Percentiles rank a stretch among this genome's conserved stretches.
Conservation (phyloP, 2,113 vertebrate species). For the Tiliqua scincoides region DNA sequence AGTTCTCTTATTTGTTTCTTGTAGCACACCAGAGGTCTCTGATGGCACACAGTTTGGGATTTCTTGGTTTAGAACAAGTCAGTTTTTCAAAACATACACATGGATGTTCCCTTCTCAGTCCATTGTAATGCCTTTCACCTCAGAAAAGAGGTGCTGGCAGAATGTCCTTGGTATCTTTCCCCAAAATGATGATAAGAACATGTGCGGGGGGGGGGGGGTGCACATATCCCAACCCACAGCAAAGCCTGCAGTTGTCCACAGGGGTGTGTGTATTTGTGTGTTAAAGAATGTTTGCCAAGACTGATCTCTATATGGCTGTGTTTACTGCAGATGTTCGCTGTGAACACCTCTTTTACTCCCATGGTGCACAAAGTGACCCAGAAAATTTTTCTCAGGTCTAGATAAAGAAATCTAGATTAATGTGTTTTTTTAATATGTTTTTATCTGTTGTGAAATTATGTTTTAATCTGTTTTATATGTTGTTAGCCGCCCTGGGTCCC, state of each 20-base stretch:
- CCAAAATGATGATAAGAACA: not conserved
- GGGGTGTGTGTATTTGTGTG: too few relatives aligned
- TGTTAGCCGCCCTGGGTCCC: too few relatives aligned
- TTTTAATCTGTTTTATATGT: too few relatives aligned
- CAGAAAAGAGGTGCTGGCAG: not conserved
- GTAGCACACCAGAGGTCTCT: not conserved
- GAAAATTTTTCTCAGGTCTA: not conserved
- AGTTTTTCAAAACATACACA: not conserved
- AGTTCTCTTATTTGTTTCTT: not conserved
- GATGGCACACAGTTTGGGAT: not conserved
- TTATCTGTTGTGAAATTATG: too few relatives aligned
- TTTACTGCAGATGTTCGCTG: not conserved
- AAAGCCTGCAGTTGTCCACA: not conserved
- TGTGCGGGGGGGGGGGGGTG: too few relatives aligned
- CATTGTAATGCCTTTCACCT: not conserved
- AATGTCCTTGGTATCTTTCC: not conserved
- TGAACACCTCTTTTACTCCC: not conserved
- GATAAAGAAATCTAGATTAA: too few relatives aligned
- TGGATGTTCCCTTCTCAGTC: fast-evolving
- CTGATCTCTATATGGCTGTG: not conserved
- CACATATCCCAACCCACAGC: too few relatives aligned
- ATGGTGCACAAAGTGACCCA: not conserved
- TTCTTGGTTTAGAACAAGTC: not conserved
- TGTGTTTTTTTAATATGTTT: too few relatives aligned
- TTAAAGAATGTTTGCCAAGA: not conserved